Evolutionary conservation across 2,797 vertebrate genomes (phyloP), one percentile per base, ranked within the genome.

Genomic region (Micropoecilia bifurca): DNA sequence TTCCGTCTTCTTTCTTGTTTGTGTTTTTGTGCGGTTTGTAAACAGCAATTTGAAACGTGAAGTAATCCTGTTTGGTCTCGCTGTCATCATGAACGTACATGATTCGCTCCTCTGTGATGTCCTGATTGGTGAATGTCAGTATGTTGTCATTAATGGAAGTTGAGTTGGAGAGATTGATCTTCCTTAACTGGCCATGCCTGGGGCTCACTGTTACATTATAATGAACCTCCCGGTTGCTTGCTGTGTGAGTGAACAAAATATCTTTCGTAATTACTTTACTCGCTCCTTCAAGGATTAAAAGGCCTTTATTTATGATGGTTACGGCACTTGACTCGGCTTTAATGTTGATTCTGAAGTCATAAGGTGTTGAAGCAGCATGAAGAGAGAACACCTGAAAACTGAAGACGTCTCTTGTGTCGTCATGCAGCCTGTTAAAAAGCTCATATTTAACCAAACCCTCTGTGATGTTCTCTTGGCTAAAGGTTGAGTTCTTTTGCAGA

Each of bases 61-160:
- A 97, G 12, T 93, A 92, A 66, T 99, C 97, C 57, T 87, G 90
- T 0, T 39, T 82, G 1, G 95, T 97, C 92, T 99, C 98, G 47
- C 97, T 97, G 87, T 98, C 95, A 0, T 99, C 96, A 0, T 98
- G 98, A 68, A 96, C 86, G 4, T 97, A 99, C 89, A 97, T 93
- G 83, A 99, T 91, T 73, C 73, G 82, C 74, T 96, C 93, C 33
- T 88, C 90, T 1, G 81, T 63, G 79, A 98, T 96, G 81, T 98
- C 97, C 83, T 95, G 89, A 77, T 95, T 96, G 18, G 95, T 97
- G 91, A 99, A 99, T 0, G 76, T 77, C 8, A 83, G 85, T 36
- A 97, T 84, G 77, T 93, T 96, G 78, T 92, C 89, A 1, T 91
- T 94, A 77, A 90, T 93, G 61, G 93, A 88, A 0, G 93, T 92